Percentiles rank a stretch among this genome's conserved stretches.
Conservation (phyloP, 2,888 invertebrate genomes). For the Nephrocerus scutellatus region DNA sequence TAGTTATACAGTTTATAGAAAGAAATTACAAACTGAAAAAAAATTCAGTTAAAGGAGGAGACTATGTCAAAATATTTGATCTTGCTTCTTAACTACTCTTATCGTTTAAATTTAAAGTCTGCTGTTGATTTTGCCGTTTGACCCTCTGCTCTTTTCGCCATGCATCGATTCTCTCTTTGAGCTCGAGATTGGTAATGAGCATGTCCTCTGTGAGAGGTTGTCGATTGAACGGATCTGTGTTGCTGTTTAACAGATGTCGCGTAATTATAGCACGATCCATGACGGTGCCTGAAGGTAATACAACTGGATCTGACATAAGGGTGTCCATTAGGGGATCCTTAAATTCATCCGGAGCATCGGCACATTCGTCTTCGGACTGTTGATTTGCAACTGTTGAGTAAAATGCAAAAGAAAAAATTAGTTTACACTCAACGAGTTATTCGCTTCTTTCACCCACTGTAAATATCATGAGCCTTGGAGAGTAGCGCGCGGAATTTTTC, state of each 20-base stretch:
- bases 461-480: conserved; percentile 69
- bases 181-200: conserved; percentile 77
- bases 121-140: conserved; percentile 37
- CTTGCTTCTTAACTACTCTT: conserved; percentile 46
- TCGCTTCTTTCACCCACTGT: conserved; percentile 49
- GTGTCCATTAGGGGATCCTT: conserved; percentile 97
- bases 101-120: conserved; percentile 31
- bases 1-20: too few relatives aligned
- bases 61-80: too few relatives aligned
- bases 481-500: conserved; percentile 76
- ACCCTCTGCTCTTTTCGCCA: conserved; percentile 74
- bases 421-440: background rate
- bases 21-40: too few relatives aligned
- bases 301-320: conserved; percentile 91
- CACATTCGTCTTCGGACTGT: conserved; percentile 84
- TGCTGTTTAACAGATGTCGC: conserved; percentile 89
- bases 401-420: conserved; percentile 2
- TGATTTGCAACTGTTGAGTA: conserved; percentile 65
- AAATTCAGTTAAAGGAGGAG: too few relatives aligned
- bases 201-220: conserved; percentile 92
- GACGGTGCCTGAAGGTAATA: conserved; percentile 81
- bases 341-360: conserved; percentile 94
- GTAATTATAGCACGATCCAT: conserved; percentile 94
- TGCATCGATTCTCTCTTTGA: conserved; percentile 76
- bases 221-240: conserved; percentile 96